Conservation (phyloP, 2,888 invertebrate species). For the Conops quadrifasciatus region DNA sequence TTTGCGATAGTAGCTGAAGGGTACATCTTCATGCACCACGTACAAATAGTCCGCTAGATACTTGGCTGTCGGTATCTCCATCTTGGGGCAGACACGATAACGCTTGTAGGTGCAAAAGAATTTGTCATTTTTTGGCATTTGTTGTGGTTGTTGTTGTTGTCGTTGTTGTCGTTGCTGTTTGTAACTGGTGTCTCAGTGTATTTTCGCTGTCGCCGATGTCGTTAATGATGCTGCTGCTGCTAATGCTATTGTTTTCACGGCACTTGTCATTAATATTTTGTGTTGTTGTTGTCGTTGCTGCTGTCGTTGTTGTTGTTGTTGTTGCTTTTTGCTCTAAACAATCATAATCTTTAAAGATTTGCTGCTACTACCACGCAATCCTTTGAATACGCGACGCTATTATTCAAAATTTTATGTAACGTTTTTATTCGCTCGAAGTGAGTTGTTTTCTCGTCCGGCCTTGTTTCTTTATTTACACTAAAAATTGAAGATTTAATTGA, state of each 20-base stretch:
- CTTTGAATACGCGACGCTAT: too few relatives aligned
- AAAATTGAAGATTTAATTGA: too few relatives aligned
- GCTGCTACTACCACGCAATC: too few relatives aligned
- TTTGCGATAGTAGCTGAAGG: slow-evolving; percentile 65
- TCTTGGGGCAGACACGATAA: slow-evolving; percentile 63
- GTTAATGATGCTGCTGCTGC: not conserved
- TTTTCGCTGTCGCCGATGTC: too few relatives aligned
- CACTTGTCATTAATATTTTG: not conserved
- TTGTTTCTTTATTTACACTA: too few relatives aligned
- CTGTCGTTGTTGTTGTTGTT: not conserved
- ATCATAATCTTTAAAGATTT: too few relatives aligned
- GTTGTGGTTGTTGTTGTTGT: slow-evolving; percentile 36
- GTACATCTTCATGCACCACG: slow-evolving; percentile 65
- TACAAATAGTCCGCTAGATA: slow-evolving; percentile 66
- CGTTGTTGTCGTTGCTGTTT: slow-evolving; percentile 9
- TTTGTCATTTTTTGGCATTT: slow-evolving; percentile 66
- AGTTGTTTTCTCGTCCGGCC: too few relatives aligned
- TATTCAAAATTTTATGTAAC: too few relatives aligned
- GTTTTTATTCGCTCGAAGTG: too few relatives aligned
- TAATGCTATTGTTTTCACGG: not conserved
- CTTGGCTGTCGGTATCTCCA: slow-evolving; percentile 65
- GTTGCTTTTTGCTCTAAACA: not conserved
- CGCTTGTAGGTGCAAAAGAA: slow-evolving; percentile 60
- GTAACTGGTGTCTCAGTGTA: not conserved
- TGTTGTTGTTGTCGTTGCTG: not conserved